A percentile compares a stretch with the other conserved stretches of the same genome.
Conservation (phyloP, 2,797 vertebrate species). For the Rhabdomys pumilio region DNA sequence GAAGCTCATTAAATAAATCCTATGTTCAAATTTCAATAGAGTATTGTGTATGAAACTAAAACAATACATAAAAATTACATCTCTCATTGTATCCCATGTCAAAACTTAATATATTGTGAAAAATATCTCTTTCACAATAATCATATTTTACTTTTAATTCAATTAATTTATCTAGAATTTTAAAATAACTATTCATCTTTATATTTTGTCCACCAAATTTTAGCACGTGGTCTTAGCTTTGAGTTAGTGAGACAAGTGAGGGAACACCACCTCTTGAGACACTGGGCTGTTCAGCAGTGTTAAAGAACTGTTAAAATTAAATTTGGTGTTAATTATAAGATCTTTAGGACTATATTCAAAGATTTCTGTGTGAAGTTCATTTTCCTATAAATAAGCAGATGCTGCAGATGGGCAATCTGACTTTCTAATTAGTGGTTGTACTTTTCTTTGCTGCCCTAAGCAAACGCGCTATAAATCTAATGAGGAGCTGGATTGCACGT, state of each 20-base stretch:
- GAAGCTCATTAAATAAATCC: not conserved
- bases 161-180: not conserved
- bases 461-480: not conserved
- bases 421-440: not conserved
- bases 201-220: not conserved
- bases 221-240: not conserved
- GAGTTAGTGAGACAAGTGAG: not conserved
- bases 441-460: not conserved
- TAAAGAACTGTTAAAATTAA: not conserved
- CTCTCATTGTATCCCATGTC: not conserved
- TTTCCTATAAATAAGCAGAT: not conserved
- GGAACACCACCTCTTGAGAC: not conserved
- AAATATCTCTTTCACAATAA: not conserved
- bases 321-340: not conserved
- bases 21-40: not conserved
- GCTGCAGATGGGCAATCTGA: not conserved
- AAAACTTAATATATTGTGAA: not conserved
- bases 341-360: not conserved
- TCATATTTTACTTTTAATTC: not conserved
- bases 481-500: not conserved
- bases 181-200: rapidly evolving
- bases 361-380: not conserved
- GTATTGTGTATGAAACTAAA: not conserved
- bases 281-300: not conserved
- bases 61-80: not conserved